Evolutionary conservation across 1,140 invertebrate genomes (phyloP).

Genomic region (Psix sp.): DNA sequence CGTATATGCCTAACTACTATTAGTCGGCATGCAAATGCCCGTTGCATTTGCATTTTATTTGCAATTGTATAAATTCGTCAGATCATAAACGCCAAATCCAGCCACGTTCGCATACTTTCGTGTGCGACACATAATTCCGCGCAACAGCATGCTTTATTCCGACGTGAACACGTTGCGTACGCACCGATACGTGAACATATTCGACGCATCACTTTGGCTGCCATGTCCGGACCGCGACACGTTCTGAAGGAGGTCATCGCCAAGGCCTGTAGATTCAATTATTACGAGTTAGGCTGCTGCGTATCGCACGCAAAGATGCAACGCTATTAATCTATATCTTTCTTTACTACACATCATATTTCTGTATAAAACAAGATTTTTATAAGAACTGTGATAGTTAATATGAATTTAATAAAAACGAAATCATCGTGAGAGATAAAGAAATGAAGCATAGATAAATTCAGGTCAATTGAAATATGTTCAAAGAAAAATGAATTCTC

Average conservation of each 20-base stretch:
- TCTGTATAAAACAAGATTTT: too few relatives aligned
- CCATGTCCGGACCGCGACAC: not conserved
- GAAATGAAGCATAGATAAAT: too few relatives aligned
- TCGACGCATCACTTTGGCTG: conserved; percentile 8
- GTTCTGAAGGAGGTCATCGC: conserved; percentile 52
- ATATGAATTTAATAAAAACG: too few relatives aligned
- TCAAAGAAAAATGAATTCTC: too few relatives aligned
- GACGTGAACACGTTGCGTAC: conserved; percentile 16
- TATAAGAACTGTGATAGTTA: too few relatives aligned
- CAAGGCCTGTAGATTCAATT: conserved; percentile 59
- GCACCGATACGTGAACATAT: conserved; percentile 27
- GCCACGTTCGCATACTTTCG: conserved; percentile 11
- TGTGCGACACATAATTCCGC: not conserved
- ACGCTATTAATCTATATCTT: too few relatives aligned
- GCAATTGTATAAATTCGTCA: conserved; percentile 27
- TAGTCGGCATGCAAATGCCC: conserved; percentile 33
- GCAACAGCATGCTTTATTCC: conserved; percentile 5
- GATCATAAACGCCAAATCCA: conserved; percentile 36
- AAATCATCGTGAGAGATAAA: too few relatives aligned
- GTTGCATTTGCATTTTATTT: conserved; percentile 36
- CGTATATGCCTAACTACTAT: conserved; percentile 28
- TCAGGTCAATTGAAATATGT: too few relatives aligned
- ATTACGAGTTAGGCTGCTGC: conserved; percentile 42
- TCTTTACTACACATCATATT: too few relatives aligned
- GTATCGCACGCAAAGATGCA: not conserved